Evolutionary conservation across 2,113 vertebrate genomes (phyloP), one percentile per base, ranked within the genome.

Genomic region (Albula goreensis): DNA sequence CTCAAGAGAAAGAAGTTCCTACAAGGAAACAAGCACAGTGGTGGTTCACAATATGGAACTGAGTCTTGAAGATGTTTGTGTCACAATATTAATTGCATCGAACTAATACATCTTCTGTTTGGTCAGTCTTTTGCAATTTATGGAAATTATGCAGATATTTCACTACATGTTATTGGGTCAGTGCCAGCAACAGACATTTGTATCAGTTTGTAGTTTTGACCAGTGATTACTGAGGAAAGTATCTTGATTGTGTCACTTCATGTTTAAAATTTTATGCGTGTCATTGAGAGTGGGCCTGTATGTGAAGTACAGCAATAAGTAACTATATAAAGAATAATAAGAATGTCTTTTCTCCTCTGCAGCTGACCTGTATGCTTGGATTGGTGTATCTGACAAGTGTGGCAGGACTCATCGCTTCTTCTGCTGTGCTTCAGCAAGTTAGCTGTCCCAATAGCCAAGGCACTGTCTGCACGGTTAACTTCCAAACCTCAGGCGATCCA

Each of bases 371-470:
- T 88, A 94, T 99, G 90, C 92, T 99, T 80, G 95, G 97, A 0
- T 90, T 99, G 87, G 93, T 99, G 17, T 99, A 99, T 84, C 93
- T 99, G 87, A 98, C 98, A 0, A 96, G 97, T 6, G 95, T 99
- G 0, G 96, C 97, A 0, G 92, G 97, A 4, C 90, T 97, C 48
- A 97, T 99, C 2, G 93, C 96, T 50, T 96, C 96, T 0, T 92
- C 96, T 1, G 89, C 96, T 0, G 90, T 97, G 17, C 89, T 97
- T 51, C 97, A 98, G 77, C 96, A 96, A 86, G 96, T 96, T 0
- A 52, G 93, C 70, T 94, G 96, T 51, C 17, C 89, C 85, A 95
- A 93, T 80, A 81, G 53, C 12, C 15, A 31, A 10, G 88, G 82
- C 9, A 48, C 86, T 0, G 79, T 86, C 81, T 25, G 78, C 78